These are phyloP conservation scores for Aporophyla lueneburgensis DNA, from an alignment of 2,888 invertebrate genomes.

Conservation along the genomic window DNA sequence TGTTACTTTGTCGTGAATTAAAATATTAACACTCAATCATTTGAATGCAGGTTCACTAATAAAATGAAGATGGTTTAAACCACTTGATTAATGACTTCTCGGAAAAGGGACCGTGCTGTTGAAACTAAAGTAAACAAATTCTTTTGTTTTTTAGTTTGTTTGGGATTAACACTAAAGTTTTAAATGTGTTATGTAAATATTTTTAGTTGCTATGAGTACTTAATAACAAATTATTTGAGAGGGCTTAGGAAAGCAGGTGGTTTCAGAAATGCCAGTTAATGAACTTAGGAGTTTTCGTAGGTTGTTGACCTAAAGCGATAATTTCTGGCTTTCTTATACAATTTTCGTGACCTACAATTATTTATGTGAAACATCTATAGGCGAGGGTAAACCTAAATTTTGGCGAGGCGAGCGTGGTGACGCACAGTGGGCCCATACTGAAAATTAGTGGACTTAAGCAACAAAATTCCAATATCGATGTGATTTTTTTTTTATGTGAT, in stretches of 20 bases:
- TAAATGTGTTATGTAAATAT: constrained; percentile 1
- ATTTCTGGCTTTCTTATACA: background rate
- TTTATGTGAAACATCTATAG: no score
- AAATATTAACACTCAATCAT: background rate
- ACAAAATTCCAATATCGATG: no score
- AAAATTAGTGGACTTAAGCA: no score
- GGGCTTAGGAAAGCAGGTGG: background rate
- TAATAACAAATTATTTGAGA: background rate
- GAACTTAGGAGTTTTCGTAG: background rate
- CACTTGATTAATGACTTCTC: background rate
- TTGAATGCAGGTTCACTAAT: background rate
- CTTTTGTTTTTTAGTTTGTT: background rate
- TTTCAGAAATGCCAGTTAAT: background rate
- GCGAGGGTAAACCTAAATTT: no score
- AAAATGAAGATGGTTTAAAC: background rate
- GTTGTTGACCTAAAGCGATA: background rate
- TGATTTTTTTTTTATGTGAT: no score
- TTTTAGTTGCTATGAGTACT: background rate
- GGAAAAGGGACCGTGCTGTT: background rate
- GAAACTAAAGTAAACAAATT: constrained; percentile 1
- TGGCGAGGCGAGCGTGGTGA: no score
- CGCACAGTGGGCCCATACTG: no score
- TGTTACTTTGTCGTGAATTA: background rate
- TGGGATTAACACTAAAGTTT: background rate
- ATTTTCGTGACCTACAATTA: no score